These are phyloP conservation scores for Pterocles orientalis DNA, from an alignment of 2,113 vertebrate genomes.

Conservation along the genomic window DNA sequence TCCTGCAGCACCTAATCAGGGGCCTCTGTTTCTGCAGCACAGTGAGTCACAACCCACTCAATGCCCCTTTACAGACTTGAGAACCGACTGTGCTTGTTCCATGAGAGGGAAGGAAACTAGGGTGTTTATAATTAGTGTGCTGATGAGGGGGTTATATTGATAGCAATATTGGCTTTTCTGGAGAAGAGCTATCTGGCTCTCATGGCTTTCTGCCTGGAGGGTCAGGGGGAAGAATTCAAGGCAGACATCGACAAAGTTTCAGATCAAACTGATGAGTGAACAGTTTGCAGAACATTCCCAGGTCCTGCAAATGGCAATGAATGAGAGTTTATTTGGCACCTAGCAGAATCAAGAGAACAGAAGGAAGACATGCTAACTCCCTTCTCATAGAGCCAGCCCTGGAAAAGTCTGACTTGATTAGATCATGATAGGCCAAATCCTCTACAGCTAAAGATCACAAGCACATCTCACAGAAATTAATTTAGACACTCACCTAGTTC, in stretches of 20 bases:
- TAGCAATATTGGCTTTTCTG: neutral
- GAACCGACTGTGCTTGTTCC: neutral
- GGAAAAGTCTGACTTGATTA: neutral
- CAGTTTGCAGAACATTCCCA: neutral
- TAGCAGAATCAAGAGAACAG: neutral
- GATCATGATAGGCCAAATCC: neutral
- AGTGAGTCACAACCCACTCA: neutral
- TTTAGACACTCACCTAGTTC: neutral
- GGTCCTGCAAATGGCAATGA: neutral
- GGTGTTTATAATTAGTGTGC: neutral
- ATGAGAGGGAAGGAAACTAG: neutral
- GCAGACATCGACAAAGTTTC: neutral
- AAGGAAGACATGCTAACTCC: neutral
- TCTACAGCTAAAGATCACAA: neutral
- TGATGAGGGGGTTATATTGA: neutral
- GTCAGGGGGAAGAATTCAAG: neutral
- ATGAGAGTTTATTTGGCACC: neutral
- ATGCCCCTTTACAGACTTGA: neutral
- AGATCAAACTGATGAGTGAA: neutral
- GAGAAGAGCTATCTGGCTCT: neutral
- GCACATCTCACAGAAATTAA: neutral
- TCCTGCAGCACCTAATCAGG: neutral
- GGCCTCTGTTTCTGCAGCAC: neutral
- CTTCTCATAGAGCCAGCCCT: neutral
- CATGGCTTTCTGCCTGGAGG: neutral